Conservation (phyloP, 2,113 vertebrate species). For the Lethenteron camtschaticum region DNA sequence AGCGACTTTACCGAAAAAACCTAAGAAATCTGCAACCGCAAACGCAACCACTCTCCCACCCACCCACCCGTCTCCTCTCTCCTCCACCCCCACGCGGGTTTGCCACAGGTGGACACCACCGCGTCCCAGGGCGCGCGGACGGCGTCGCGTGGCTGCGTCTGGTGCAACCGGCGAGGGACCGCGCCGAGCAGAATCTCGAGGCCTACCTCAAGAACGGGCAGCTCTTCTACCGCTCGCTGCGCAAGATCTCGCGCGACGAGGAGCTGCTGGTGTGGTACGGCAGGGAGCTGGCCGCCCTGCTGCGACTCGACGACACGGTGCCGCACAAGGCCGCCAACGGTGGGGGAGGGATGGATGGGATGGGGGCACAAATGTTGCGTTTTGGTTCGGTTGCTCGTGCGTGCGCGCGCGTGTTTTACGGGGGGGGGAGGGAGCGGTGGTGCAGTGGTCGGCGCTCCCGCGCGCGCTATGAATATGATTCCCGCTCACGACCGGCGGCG, state of each 20-base stretch:
- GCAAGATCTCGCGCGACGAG: constrained; percentile 37
- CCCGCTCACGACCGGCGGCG: too few relatives aligned
- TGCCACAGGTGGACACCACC: constrained; percentile 36
- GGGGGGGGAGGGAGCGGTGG: neutral
- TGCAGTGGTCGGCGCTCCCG: neutral
- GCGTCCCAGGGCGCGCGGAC: constrained; percentile 40
- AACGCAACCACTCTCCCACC: neutral
- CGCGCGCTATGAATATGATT: neutral
- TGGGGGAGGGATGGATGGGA: neutral
- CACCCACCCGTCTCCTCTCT: constrained; percentile 1
- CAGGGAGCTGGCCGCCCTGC: constrained; percentile 37
- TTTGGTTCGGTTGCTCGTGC: neutral
- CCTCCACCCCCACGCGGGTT: constrained; percentile 10
- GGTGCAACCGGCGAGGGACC: constrained; percentile 74
- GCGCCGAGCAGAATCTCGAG: constrained; percentile 85
- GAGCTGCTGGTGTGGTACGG: constrained; percentile 64
- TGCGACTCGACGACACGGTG: constrained; percentile 37
- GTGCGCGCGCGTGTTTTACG: neutral
- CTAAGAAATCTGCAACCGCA: neutral
- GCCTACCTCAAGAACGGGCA: constrained; percentile 94
- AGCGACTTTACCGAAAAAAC: too few relatives aligned
- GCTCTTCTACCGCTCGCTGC: constrained; percentile 51
- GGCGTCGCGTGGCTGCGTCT: constrained; percentile 59
- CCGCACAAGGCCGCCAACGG: neutral
- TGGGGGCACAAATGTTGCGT: too few relatives aligned